Percentiles rank a stretch among this genome's conserved stretches.
Evolutionary conservation across 2,113 vertebrate genomes (phyloP).

Genomic region (Onychostruthus taczanowskii): DNA sequence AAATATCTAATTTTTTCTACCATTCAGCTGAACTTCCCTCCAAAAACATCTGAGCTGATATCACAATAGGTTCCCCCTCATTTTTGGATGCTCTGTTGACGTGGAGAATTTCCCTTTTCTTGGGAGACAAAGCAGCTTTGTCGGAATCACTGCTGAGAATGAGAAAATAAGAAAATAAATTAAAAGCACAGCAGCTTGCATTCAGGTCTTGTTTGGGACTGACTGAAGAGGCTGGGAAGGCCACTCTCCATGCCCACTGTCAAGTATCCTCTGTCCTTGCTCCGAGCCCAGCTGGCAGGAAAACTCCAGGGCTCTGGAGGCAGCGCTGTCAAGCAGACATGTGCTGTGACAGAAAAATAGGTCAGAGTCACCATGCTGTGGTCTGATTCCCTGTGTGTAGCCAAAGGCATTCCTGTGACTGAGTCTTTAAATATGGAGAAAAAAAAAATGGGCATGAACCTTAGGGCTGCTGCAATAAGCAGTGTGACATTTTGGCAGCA

Average conservation of each 20-base stretch:
- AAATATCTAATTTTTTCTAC: neutral
- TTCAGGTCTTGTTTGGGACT: neutral
- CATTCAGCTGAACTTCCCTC: neutral
- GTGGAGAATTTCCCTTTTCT: neutral
- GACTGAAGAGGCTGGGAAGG: neutral
- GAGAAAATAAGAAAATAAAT: neutral
- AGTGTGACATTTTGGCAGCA: neutral
- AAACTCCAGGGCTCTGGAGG: neutral
- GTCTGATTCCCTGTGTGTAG: neutral
- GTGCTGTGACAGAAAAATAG: neutral
- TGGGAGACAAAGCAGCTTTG: neutral
- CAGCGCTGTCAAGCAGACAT: neutral
- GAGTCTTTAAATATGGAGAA: neutral
- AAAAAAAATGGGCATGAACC: neutral
- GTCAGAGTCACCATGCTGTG: neutral
- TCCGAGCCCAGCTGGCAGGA: neutral
- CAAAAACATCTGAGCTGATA: neutral
- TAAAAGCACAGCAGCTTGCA: neutral
- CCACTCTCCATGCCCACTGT: neutral
- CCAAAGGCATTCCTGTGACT: neutral
- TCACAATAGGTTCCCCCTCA: neutral
- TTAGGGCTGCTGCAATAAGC: neutral
- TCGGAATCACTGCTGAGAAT: neutral
- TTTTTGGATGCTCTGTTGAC: neutral
- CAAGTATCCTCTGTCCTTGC: neutral